Base-by-base conservation (phyloP, 2,113 vertebrate species). In the Garra rufa region DNA sequence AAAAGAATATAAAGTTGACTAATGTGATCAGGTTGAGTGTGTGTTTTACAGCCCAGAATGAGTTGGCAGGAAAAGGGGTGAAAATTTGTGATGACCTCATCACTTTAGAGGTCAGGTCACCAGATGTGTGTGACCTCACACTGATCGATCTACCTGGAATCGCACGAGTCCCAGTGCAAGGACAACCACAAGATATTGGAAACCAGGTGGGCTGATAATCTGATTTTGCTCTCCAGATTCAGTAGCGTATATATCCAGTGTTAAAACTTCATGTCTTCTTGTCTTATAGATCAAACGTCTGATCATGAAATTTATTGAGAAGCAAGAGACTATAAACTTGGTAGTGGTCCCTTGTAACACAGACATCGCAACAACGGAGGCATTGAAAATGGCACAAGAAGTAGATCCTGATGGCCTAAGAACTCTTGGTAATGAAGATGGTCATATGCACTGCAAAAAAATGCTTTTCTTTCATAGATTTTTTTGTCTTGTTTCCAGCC, bases 61-160 rank as follows among this genome's bases (percentile, higher is more conserved):
- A 8, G 2, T 85, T 96, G 14, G 93, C 96, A 0, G 95, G 95
- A 30, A 3, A 75, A 1, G 90, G 73, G 9, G 28, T 86, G 41
- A 91, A 78, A 3, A 94, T 96, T 75, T 95, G 94, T 3, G 30
- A 30, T 0, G 79, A 95, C 3, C 87, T 95, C 1, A 96, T 97
- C 83, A 93, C 48, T 43, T 87, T 96, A 44, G 93, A 95, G 80
- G 46, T 96, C 83, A 50, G 21, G 24, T 94, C 95, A 48, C 91
- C 91, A 0, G 26, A 89, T 0, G 93, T 96, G 55, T 95, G 95
- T 1, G 94, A 96, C 19, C 93, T 97, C 85, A 96, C 95, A 0
- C 85, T 97, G 9, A 96, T 96, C 48, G 95, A 96, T 89, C 93
- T 96, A 8, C 96, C 96, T 19, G 95, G 95, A 15, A 96, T 96